phyloP scores from a whole-genome alignment of 2,797 vertebrate genomes.

The Lepus townsendii region DNA sequence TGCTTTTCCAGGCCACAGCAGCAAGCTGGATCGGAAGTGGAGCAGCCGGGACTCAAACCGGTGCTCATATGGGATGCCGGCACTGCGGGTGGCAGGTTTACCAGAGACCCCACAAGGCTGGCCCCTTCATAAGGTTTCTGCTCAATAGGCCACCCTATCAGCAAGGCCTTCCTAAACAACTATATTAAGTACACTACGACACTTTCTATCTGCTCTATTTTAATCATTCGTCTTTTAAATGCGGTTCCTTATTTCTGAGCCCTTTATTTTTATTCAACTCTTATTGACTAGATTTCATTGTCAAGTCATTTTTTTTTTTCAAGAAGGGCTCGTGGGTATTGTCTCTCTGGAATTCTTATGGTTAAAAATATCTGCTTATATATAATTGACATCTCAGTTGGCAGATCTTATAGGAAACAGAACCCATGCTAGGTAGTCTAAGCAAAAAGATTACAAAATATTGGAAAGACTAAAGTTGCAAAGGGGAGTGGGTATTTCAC shows the following conservation, averaged over 20 bases:
- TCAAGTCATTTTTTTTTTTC: not conserved
- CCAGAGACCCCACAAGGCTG: too few relatives aligned
- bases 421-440: not conserved
- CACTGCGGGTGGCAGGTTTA: too few relatives aligned
- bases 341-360: conserved; percentile 27
- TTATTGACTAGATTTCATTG: conserved; percentile 28
- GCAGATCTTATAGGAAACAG: not conserved
- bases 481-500: not conserved
- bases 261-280: conserved; percentile 33
- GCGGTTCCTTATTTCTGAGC: not conserved
- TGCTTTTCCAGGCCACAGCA: too few relatives aligned
- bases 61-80: too few relatives aligned
- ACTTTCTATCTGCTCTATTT: not conserved
- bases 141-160: not conserved
- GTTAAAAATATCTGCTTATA: conserved; percentile 37
- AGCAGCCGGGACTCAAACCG: too few relatives aligned
- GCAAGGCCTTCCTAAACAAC: not conserved
- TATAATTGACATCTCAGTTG: not conserved
- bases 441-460: conserved; percentile 15
- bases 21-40: too few relatives aligned
- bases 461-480: conserved; percentile 30
- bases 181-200: not conserved
- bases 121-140: not conserved
- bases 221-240: not conserved
- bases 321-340: not conserved